Conservation (phyloP, 2,888 invertebrate species). For the Altica lythri region DNA sequence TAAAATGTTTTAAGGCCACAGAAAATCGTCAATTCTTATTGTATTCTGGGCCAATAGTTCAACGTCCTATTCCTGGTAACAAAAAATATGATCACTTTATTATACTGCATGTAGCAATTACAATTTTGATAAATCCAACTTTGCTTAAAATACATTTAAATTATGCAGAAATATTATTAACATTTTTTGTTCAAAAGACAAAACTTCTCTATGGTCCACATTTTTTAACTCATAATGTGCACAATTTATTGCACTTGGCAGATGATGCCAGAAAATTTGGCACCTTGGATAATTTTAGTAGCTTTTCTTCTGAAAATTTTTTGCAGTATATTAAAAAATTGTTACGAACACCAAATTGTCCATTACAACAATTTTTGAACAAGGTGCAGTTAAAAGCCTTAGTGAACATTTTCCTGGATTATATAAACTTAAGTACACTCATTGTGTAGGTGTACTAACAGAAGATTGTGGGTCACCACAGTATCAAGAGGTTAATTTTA, state of each 20-base stretch:
- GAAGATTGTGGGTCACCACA: no score
- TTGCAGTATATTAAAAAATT: neutral
- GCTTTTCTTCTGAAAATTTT: neutral
- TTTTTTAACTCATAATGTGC: slow-evolving; percentile 1
- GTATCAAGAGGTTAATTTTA: neutral
- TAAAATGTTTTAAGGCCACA: slow-evolving; percentile 6
- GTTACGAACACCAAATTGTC: neutral
- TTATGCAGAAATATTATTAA: neutral
- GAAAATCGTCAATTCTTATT: no score
- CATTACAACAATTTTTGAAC: neutral
- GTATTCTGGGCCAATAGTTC: neutral
- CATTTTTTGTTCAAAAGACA: neutral
- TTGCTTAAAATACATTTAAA: neutral
- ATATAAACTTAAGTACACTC: no score
- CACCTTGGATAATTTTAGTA: slow-evolving; percentile 1
- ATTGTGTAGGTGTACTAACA: no score
- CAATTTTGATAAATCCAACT: neutral
- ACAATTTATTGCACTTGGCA: slow-evolving; percentile 3
- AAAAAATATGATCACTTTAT: neutral
- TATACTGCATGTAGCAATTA: neutral
- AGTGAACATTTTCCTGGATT: no score
- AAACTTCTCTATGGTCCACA: neutral
- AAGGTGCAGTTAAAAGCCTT: neutral
- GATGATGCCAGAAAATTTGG: slow-evolving; percentile 12
- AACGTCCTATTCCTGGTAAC: neutral